These are phyloP conservation scores for Callopanchax toddi DNA, from an alignment of 2,113 vertebrate genomes.

Conservation along the genomic window DNA sequence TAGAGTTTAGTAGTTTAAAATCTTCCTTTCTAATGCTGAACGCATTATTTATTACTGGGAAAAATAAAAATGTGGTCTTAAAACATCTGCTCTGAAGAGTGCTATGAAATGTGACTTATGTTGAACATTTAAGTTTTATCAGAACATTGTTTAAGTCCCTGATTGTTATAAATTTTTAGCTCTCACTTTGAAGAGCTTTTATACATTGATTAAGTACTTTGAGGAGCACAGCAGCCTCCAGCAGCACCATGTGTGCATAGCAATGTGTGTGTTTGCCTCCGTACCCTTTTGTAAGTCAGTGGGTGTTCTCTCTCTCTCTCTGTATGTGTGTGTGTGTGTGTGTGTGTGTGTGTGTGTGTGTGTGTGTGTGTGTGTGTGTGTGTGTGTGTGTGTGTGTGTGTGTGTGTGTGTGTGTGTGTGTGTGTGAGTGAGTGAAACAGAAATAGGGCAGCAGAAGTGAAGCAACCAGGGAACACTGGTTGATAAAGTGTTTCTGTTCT, in stretches of 20 bases:
- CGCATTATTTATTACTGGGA: no score
- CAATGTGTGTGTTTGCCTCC: background rate
- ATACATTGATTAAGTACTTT: constrained; percentile 31
- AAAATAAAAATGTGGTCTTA: background rate
- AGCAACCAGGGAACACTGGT: constrained; percentile 56
- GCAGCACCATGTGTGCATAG: background rate
- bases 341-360: constrained; percentile 1
- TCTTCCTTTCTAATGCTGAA: no score
- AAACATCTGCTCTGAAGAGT: background rate
- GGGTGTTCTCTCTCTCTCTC: constrained; percentile 13
- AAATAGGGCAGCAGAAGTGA: constrained; percentile 33
- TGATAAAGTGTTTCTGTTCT: constrained; percentile 70
- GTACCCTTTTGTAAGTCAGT: constrained; percentile 2
- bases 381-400: constrained; percentile 5
- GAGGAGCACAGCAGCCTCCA: constrained; percentile 7
- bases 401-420: constrained; percentile 7
- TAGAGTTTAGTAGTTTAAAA: no score
- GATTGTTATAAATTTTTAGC: background rate
- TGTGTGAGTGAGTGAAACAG: background rate
- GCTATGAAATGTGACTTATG: background rate
- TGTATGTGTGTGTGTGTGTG: constrained; percentile 13
- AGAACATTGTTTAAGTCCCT: constrained; percentile 10
- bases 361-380: constrained; percentile 4
- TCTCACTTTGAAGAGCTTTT: constrained; percentile 46
- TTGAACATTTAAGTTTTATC: constrained; percentile 2